These are phyloP conservation scores for Caradrina clavipalpis DNA, from an alignment of 2,888 invertebrate genomes.

Conservation along the genomic window DNA sequence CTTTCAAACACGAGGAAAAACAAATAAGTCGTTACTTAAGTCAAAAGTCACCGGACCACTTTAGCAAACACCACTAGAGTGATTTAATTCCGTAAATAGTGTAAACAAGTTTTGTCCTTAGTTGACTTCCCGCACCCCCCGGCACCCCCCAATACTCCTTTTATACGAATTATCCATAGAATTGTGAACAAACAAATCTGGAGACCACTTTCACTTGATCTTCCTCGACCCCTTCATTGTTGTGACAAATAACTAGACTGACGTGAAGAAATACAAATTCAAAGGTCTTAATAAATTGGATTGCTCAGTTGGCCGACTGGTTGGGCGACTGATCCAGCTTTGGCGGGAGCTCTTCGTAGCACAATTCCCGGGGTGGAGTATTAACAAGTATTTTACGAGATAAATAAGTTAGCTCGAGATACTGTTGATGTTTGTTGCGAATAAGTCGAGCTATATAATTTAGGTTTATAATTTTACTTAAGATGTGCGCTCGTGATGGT, in stretches of 20 bases:
- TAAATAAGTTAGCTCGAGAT: conserved; percentile 88
- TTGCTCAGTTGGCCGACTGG: conserved; percentile 63
- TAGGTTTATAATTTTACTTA: conserved; percentile 52
- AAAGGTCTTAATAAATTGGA: conserved; percentile 78
- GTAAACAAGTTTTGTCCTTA: conserved; percentile 84
- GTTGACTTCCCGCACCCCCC: conserved; percentile 69
- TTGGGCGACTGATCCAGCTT: conserved; percentile 70
- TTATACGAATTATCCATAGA: conserved; percentile 71
- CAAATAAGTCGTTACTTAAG: conserved; percentile 58
- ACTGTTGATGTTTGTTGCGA: conserved; percentile 79
- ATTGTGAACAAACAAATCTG: conserved; percentile 75
- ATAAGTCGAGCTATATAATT: conserved; percentile 56
- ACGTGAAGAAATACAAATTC: conserved; percentile 70
- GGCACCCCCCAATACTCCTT: conserved; percentile 71
- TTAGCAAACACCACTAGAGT: conserved; percentile 79
- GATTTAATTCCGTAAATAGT: conserved; percentile 88
- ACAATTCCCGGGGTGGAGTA: conserved; percentile 82
- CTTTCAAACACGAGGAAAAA: conserved; percentile 38
- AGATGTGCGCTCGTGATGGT: conserved; percentile 13
- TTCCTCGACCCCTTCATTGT: conserved; percentile 58
- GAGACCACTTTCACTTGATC: conserved; percentile 69
- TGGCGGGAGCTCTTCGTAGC: conserved; percentile 71
- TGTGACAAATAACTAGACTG: conserved; percentile 63
- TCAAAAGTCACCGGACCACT: conserved; percentile 71
- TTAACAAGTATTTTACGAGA: conserved; percentile 89